These are phyloP conservation scores for Pelodiscus sinensis DNA, from an alignment of 2,113 vertebrate species.

Conservation along the genomic window DNA sequence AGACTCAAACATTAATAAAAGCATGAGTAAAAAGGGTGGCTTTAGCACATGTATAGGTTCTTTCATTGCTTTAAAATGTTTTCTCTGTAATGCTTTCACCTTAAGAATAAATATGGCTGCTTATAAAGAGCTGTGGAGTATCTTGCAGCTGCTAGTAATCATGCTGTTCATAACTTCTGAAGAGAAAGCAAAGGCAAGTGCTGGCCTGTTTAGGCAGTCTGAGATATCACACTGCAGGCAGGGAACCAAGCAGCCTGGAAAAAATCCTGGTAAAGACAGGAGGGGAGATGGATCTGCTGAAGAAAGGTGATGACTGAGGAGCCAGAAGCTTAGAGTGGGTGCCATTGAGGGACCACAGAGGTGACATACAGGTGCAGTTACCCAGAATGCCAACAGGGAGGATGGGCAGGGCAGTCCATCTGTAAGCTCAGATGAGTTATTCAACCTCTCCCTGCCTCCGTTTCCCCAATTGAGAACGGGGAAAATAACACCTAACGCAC, in stretches of 20 bases:
- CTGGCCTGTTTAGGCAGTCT: not conserved
- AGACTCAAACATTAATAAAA: no score
- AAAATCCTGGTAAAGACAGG: not conserved
- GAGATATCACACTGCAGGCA: no score
- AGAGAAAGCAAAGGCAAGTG: not conserved
- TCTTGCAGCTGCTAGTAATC: not conserved
- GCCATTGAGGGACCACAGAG: not conserved
- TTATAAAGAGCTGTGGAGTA: not conserved
- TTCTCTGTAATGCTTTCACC: not conserved
- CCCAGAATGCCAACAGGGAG: not conserved
- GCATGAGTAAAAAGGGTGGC: no score
- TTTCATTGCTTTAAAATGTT: not conserved
- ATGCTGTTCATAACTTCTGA: not conserved
- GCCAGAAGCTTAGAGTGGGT: not conserved
- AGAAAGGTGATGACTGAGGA: not conserved
- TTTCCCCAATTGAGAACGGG: not conserved
- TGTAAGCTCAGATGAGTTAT: not conserved
- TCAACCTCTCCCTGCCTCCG: not conserved
- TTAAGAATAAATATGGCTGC: not conserved
- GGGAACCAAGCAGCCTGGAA: not conserved
- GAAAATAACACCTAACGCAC: not conserved
- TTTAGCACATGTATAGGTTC: not conserved
- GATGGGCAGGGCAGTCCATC: slow-evolving; percentile 16
- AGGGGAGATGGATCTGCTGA: not conserved
- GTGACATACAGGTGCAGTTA: not conserved